These are phyloP conservation scores for Lagocephalus sceleratus DNA, from an alignment of 2,797 vertebrate genomes.

Conservation along the genomic window DNA sequence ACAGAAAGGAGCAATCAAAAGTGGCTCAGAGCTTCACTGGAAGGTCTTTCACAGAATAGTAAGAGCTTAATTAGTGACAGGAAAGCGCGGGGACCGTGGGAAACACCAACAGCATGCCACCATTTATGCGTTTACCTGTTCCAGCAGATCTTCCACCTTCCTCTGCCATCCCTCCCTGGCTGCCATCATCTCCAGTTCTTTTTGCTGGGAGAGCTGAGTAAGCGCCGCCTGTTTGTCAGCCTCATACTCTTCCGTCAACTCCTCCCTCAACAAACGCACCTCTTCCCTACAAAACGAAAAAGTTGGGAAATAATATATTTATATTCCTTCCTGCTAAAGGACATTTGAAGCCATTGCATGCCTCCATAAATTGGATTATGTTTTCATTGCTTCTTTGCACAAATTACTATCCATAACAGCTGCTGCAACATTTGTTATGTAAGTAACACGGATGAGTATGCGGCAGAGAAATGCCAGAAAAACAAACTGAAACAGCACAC, in stretches of 20 bases:
- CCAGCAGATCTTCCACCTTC: conserved; percentile 91
- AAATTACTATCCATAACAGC: background rate
- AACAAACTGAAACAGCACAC: conserved; percentile 15
- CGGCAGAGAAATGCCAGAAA: conserved; percentile 5
- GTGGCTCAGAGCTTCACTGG: too few relatives aligned
- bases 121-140: conserved; percentile 55
- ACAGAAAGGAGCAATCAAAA: too few relatives aligned
- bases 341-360: conserved; percentile 1
- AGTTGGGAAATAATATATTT: background rate
- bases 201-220: conserved; percentile 88
- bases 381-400: conserved; percentile 2
- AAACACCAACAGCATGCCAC: too few relatives aligned
- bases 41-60: too few relatives aligned
- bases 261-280: conserved; percentile 87
- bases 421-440: background rate
- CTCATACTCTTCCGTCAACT: conserved; percentile 88
- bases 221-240: conserved; percentile 88
- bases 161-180: conserved; percentile 94
- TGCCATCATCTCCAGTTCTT: conserved; percentile 91
- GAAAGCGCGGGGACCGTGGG: too few relatives aligned
- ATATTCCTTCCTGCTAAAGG: conserved; percentile 1
- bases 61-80: too few relatives aligned
- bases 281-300: conserved; percentile 79
- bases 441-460: conserved; percentile 12
- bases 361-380: conserved; percentile 1